Conservation (phyloP, 1,140 invertebrate genomes). For the Whitmania pigra region DNA sequence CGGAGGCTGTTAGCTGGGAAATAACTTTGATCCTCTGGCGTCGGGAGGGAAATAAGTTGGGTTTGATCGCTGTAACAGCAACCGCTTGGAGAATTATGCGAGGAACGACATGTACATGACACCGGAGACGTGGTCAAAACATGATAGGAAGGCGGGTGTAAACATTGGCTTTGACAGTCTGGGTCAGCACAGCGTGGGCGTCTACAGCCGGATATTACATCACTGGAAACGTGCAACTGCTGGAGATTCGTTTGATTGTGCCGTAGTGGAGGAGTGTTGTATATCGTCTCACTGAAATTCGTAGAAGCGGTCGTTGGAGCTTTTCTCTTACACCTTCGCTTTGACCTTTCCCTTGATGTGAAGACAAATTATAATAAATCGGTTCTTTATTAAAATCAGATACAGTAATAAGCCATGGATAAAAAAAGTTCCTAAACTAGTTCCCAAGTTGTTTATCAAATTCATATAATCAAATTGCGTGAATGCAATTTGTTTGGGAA, state of each 20-base stretch:
- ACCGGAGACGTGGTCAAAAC: too few relatives aligned
- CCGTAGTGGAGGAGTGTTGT: not conserved
- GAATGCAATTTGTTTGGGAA: too few relatives aligned
- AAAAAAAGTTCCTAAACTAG: too few relatives aligned
- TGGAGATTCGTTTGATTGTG: slow-evolving; percentile 3
- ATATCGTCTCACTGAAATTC: slow-evolving; percentile 8
- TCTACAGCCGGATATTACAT: not conserved
- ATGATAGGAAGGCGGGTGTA: slow-evolving; percentile 9
- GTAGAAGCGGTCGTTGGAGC: not conserved
- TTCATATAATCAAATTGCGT: too few relatives aligned
- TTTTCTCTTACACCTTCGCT: too few relatives aligned
- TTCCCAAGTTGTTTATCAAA: too few relatives aligned
- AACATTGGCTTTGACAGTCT: too few relatives aligned
- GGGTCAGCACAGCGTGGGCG: not conserved
- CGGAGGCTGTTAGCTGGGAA: not conserved
- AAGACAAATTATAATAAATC: too few relatives aligned
- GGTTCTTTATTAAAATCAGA: too few relatives aligned
- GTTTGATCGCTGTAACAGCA: slow-evolving; percentile 11
- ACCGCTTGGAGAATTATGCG: not conserved
- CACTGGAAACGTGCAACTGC: slow-evolving; percentile 3
- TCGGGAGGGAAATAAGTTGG: slow-evolving; percentile 3
- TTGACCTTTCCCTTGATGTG: too few relatives aligned
- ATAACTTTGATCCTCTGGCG: not conserved
- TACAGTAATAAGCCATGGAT: too few relatives aligned
- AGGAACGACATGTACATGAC: not conserved